phyloP scores from a whole-genome alignment of 2,888 invertebrate species.

The Harpalus rufipes region DNA sequence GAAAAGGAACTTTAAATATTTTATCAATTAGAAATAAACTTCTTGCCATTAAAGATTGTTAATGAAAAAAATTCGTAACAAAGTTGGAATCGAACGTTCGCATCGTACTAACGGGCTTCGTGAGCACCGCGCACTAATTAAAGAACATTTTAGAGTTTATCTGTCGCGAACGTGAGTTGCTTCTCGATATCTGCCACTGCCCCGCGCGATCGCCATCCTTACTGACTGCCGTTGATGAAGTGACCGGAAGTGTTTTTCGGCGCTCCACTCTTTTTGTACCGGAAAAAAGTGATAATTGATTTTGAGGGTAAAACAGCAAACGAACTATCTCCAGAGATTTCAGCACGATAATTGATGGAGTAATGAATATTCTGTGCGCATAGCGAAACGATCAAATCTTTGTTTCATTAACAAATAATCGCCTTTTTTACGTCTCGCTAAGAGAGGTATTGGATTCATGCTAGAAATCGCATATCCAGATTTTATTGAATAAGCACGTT shows the following conservation, averaged over 20 bases:
- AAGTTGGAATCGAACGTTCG: conserved; percentile 12
- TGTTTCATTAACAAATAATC: conserved; percentile 33
- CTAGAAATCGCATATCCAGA: no score
- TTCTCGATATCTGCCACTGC: conserved; percentile 11
- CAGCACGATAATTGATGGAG: conserved; percentile 35
- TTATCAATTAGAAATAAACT: background rate
- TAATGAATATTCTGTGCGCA: conserved; percentile 29
- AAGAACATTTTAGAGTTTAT: conserved; percentile 68
- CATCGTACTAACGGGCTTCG: conserved; percentile 5
- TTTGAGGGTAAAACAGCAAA: conserved; percentile 46
- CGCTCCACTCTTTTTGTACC: conserved; percentile 44
- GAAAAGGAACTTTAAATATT: background rate
- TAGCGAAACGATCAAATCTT: background rate
- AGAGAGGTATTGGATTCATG: no score
- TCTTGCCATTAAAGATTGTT: background rate
- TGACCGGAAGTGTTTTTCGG: conserved; percentile 54
- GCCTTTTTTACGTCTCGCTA: no score
- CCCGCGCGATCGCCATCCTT: background rate
- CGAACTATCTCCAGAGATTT: conserved; percentile 51
- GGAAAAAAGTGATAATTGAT: conserved; percentile 59
- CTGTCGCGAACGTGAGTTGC: conserved; percentile 58
- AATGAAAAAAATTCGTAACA: conserved; percentile 9
- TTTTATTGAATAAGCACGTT: no score
- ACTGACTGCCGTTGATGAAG: conserved; percentile 63
- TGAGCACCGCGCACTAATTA: conserved; percentile 60